Conservation (phyloP, 2,797 vertebrate genomes). For the Chiloscyllium punctatum region DNA sequence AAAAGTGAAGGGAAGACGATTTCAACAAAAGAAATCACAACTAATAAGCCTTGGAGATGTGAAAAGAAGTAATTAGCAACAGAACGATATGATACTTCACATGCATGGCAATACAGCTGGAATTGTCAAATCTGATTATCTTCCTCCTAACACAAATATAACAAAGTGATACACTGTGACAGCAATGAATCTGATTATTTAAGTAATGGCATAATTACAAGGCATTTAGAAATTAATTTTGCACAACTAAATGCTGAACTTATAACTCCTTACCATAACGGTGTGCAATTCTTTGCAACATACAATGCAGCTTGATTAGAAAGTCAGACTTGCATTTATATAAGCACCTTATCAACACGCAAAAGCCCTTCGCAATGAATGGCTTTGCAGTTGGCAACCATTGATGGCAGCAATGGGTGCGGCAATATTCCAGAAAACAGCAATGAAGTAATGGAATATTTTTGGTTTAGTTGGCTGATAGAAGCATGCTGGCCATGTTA, state of each 20-base stretch:
- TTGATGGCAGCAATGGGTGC: neutral
- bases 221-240: slow-evolving; percentile 31
- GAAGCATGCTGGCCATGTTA: neutral
- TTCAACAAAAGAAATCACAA: neutral
- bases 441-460: neutral
- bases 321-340: slow-evolving; percentile 4
- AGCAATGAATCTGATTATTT: slow-evolving; percentile 32
- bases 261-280: neutral
- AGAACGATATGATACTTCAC: neutral
- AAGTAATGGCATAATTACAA: slow-evolving; percentile 31
- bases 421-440: neutral
- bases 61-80: neutral
- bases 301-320: slow-evolving; percentile 33
- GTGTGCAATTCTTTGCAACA: neutral
- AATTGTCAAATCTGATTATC: slow-evolving; percentile 22
- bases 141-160: slow-evolving; percentile 6
- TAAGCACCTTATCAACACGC: slow-evolving; percentile 19
- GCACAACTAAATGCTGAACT: slow-evolving; percentile 17
- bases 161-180: neutral
- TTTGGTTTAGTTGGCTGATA: neutral
- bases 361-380: neutral
- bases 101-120: neutral
- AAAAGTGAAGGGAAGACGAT: neutral
- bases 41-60: neutral
- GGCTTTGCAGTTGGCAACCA: neutral